Evolutionary conservation across 2,797 vertebrate species (phyloP).

Genomic region (Bothrops alternatus): DNA sequence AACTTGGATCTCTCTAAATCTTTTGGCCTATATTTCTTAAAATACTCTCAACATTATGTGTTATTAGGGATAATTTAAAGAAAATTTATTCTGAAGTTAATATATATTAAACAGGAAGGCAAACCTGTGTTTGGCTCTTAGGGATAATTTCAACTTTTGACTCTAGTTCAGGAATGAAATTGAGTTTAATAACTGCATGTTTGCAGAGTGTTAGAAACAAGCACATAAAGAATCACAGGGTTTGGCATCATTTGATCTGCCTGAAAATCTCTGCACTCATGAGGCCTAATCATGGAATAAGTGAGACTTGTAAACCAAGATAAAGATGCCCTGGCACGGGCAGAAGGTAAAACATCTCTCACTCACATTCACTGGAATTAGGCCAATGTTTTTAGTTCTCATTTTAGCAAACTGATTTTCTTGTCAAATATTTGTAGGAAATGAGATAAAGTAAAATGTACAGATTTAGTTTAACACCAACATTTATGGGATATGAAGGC

Average conservation of each 20-base stretch:
- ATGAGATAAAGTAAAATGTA: neutral
- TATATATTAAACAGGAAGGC: neutral
- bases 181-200: slow-evolving; percentile 18
- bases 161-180: slow-evolving; percentile 7
- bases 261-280: slow-evolving; percentile 3
- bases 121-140: slow-evolving; percentile 12
- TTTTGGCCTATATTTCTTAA: neutral
- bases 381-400: slow-evolving; percentile 28
- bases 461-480: neutral
- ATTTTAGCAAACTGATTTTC: neutral
- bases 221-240: slow-evolving; percentile 26
- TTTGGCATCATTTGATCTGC: slow-evolving; percentile 21
- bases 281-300: slow-evolving; percentile 11
- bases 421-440: slow-evolving; percentile 23
- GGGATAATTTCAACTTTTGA: slow-evolving; percentile 29
- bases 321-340: slow-evolving; percentile 13
- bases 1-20: neutral
- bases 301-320: slow-evolving; percentile 21
- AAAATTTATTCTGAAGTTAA: neutral
- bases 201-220: slow-evolving; percentile 26
- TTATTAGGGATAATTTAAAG: slow-evolving; percentile 1
- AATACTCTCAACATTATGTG: neutral
- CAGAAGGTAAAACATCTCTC: neutral
- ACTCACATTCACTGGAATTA: slow-evolving; percentile 13
- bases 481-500: slow-evolving; percentile 9